Conservation (phyloP, 2,888 invertebrate species). For the Hirtodrosophila cameraria region DNA sequence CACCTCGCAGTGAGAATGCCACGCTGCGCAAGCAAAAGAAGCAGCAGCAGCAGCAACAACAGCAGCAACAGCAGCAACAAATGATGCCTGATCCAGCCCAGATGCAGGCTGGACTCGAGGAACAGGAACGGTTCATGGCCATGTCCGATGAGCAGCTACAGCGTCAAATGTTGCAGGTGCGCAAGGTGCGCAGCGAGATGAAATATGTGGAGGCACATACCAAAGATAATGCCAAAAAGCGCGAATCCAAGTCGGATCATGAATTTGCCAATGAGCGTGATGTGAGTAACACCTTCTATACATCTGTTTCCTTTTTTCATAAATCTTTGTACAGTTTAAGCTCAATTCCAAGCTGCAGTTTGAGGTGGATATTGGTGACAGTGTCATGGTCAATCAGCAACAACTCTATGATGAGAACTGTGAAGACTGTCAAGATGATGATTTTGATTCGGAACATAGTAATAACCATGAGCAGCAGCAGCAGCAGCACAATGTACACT, state of each 20-base stretch:
- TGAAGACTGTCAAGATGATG: slow-evolving; percentile 20
- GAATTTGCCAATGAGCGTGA: slow-evolving; percentile 78
- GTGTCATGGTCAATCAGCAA: slow-evolving; percentile 36
- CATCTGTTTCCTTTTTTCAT: background rate
- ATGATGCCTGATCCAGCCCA: no score
- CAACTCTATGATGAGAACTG: slow-evolving; percentile 33
- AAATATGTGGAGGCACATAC: slow-evolving; percentile 73
- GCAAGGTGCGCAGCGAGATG: slow-evolving; percentile 83
- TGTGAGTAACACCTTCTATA: slow-evolving; percentile 58
- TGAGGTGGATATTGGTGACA: slow-evolving; percentile 78
- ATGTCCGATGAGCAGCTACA: slow-evolving; percentile 18
- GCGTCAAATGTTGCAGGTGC: slow-evolving; percentile 72
- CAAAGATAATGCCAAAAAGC: slow-evolving; percentile 70
- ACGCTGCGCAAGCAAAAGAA: slow-evolving; percentile 58
- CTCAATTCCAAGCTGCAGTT: slow-evolving; percentile 69
- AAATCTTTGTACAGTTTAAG: slow-evolving; percentile 48
- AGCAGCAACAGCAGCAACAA: background rate
- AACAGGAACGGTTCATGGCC: background rate
- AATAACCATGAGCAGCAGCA: slow-evolving; percentile 23
- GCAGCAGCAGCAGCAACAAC: background rate
- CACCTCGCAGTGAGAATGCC: slow-evolving; percentile 60
- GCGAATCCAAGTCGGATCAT: slow-evolving; percentile 82
- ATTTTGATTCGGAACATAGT: background rate
- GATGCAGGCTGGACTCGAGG: slow-evolving; percentile 5
- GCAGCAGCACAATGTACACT: slow-evolving; percentile 2